Conservation (phyloP, 2,888 invertebrate species). For the Sepioteuthis lessoniana region DNA sequence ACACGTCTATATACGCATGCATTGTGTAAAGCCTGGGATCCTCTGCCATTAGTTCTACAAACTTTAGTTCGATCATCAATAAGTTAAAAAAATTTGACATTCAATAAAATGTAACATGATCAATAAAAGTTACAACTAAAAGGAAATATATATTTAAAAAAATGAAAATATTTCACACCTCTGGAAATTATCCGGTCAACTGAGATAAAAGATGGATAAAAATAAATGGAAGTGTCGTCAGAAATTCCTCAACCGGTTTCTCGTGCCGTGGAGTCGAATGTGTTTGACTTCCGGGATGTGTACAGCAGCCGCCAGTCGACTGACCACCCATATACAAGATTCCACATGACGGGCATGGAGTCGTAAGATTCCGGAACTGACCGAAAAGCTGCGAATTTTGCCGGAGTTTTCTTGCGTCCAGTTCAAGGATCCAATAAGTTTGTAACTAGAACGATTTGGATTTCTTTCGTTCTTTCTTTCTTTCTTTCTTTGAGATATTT, state of each 20-base stretch:
- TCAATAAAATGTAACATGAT: too few relatives aligned
- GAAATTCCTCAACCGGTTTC: slow-evolving; percentile 16
- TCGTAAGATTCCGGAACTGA: not conserved
- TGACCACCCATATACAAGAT: not conserved
- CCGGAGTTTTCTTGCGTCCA: not conserved
- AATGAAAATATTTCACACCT: not conserved
- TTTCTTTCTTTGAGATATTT: too few relatives aligned
- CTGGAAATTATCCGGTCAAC: not conserved
- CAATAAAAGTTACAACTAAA: too few relatives aligned
- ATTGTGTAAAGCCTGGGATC: too few relatives aligned
- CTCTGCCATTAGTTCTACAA: too few relatives aligned
- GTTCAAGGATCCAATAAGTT: not conserved
- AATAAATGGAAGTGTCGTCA: not conserved
- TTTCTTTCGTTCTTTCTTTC: too few relatives aligned
- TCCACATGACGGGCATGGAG: not conserved
- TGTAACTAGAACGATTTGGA: not conserved
- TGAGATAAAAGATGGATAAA: not conserved
- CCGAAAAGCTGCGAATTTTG: not conserved
- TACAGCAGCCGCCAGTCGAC: not conserved
- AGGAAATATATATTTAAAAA: not conserved
- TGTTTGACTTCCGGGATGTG: not conserved
- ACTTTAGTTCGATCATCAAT: too few relatives aligned
- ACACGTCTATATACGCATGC: too few relatives aligned
- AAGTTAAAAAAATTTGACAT: too few relatives aligned
- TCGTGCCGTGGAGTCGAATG: not conserved